Conservation (phyloP, 1,140 invertebrate species). For the Sarcophaga bullata region DNA sequence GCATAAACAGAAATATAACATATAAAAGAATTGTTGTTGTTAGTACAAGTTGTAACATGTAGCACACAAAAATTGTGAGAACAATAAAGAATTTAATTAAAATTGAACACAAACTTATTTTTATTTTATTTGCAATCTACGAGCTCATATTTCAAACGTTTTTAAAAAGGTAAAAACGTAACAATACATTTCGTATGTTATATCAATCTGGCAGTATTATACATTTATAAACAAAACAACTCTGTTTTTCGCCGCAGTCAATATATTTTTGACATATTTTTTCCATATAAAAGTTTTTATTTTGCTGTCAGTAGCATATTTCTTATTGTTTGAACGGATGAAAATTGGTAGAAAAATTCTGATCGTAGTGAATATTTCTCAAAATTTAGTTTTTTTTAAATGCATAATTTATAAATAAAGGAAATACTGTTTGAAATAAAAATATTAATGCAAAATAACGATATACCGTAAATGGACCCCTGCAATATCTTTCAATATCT, state of each 20-base stretch:
- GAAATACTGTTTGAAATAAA: not conserved
- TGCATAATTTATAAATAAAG: not conserved
- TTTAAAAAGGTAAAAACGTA: no score
- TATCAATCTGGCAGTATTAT: not conserved
- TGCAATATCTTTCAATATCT: no score
- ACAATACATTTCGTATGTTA: no score
- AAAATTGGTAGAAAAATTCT: not conserved
- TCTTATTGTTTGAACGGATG: not conserved
- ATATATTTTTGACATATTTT: not conserved
- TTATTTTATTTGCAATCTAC: no score
- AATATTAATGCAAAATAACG: not conserved
- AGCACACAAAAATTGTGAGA: no score
- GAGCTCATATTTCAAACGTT: no score
- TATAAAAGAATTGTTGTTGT: no score
- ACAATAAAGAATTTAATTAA: no score
- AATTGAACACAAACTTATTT: no score
- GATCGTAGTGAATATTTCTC: not conserved
- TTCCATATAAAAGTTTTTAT: not conserved
- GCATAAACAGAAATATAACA: no score
- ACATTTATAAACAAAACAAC: not conserved
- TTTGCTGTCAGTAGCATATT: constrained; percentile 3
- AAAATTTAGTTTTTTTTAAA: constrained; percentile 10
- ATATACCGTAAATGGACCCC: no score
- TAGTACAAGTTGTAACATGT: no score
- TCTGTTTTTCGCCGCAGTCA: not conserved